phyloP scores from a whole-genome alignment of 2,797 vertebrate genomes.

The Odontamblyopus rebecca region DNA sequence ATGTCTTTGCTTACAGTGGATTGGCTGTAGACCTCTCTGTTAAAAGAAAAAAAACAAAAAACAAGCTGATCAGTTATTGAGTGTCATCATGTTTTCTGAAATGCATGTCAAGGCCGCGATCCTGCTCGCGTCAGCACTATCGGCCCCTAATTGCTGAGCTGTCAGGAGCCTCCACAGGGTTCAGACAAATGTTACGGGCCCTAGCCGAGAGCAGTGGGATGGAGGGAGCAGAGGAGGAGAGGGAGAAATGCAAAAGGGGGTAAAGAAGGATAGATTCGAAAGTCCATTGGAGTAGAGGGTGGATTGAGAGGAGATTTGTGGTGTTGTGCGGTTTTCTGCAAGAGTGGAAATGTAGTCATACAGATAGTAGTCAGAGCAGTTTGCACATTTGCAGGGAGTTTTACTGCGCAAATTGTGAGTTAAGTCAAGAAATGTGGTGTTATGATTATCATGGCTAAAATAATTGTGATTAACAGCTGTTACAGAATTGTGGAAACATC shows the following conservation, averaged over 20 bases:
- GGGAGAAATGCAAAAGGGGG: background rate
- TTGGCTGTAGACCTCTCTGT: too few species aligned
- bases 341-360: background rate
- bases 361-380: background rate
- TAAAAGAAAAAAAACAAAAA: too few species aligned
- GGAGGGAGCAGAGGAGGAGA: conserved; percentile 9
- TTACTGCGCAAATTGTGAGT: too few species aligned
- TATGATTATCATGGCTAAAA: too few species aligned
- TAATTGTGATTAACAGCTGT: too few species aligned
- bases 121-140: conserved; percentile 62
- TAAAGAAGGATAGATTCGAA: background rate
- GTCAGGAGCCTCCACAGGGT: conserved; percentile 53
- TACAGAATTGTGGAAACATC: too few species aligned
- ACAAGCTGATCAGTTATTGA: conserved; percentile 34
- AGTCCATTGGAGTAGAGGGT: background rate
- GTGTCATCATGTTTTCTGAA: conserved; percentile 54
- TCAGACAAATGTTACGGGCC: conserved; percentile 46
- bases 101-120: conserved; percentile 54
- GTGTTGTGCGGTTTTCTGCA: background rate
- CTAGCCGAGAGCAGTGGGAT: conserved; percentile 27
- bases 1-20: too few species aligned
- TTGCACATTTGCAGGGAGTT: background rate
- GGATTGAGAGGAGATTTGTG: background rate
- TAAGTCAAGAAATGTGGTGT: too few species aligned
- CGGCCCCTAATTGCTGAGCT: conserved; percentile 60